These are phyloP conservation scores for Passer montanus DNA, from an alignment of 2,113 vertebrate species.

Conservation along the genomic window DNA sequence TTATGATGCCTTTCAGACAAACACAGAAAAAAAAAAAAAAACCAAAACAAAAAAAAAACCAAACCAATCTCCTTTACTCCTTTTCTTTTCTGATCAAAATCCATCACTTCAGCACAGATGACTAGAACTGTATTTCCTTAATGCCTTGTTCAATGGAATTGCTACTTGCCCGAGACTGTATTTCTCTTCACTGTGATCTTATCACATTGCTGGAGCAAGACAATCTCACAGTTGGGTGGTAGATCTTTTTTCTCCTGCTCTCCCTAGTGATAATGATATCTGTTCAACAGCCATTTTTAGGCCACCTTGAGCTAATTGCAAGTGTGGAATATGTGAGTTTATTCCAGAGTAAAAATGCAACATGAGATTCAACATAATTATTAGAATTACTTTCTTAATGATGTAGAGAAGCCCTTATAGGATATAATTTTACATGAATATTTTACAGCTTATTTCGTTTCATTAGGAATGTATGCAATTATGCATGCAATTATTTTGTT, in stretches of 20 bases:
- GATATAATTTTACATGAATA: not conserved
- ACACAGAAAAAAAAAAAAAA: not conserved
- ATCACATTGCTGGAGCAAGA: not conserved
- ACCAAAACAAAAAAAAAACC: not conserved
- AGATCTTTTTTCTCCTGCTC: not conserved
- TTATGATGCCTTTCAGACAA: not conserved
- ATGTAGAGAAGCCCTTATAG: not conserved
- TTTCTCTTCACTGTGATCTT: not conserved
- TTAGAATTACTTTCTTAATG: not conserved
- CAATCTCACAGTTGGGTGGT: not conserved
- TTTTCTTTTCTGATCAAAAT: not conserved
- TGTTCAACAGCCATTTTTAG: not conserved
- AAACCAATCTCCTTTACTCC: too few species aligned
- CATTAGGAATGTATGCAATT: not conserved
- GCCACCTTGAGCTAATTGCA: not conserved
- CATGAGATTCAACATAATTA: not conserved
- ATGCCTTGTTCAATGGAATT: not conserved
- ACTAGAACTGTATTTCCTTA: not conserved
- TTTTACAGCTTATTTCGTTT: not conserved
- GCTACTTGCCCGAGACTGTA: not conserved
- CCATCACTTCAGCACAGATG: not conserved
- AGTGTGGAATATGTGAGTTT: not conserved
- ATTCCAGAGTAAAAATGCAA: not conserved
- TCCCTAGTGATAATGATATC: not conserved
- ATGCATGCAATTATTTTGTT: not conserved